Conservation (phyloP, 2,113 vertebrate genomes). For the Ptyas mucosa region DNA sequence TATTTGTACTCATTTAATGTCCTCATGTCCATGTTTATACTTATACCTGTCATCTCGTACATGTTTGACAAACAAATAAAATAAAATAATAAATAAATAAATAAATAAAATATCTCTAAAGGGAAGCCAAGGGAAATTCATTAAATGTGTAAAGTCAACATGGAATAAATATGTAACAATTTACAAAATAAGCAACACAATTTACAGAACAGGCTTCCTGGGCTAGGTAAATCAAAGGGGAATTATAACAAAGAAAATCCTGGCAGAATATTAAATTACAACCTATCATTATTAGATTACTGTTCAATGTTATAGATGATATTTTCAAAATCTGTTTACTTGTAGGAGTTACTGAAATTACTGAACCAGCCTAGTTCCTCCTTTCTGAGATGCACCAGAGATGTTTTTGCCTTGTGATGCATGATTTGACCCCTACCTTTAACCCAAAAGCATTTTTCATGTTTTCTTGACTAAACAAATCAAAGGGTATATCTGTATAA, state of each 20-base stretch:
- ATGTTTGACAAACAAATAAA: too few relatives aligned
- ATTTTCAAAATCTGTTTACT: constrained; percentile 61
- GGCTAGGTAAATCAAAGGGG: constrained; percentile 45
- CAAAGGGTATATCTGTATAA: not conserved
- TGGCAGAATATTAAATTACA: constrained; percentile 54
- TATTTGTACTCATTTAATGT: too few relatives aligned
- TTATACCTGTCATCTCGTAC: too few relatives aligned
- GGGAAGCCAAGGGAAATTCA: constrained; percentile 46
- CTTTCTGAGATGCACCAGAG: constrained; percentile 42
- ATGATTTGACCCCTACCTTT: constrained; percentile 1
- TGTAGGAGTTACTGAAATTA: constrained; percentile 51
- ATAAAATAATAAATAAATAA: too few relatives aligned
- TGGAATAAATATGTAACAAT: constrained; percentile 55
- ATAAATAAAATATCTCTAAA: not conserved
- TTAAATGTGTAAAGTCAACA: constrained; percentile 49
- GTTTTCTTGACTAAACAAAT: constrained; percentile 26
- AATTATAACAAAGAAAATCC: constrained; percentile 20
- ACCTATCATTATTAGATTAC: constrained; percentile 50
- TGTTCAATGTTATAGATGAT: constrained; percentile 45
- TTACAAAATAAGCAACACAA: constrained; percentile 55
- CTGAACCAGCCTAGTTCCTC: constrained; percentile 29
- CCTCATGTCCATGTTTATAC: too few relatives aligned
- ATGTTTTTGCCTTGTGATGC: constrained; percentile 6
- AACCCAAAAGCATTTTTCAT: constrained; percentile 14
- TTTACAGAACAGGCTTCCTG: constrained; percentile 41